Conservation (phyloP, 2,113 vertebrate species). For the Ailurus styani region DNA sequence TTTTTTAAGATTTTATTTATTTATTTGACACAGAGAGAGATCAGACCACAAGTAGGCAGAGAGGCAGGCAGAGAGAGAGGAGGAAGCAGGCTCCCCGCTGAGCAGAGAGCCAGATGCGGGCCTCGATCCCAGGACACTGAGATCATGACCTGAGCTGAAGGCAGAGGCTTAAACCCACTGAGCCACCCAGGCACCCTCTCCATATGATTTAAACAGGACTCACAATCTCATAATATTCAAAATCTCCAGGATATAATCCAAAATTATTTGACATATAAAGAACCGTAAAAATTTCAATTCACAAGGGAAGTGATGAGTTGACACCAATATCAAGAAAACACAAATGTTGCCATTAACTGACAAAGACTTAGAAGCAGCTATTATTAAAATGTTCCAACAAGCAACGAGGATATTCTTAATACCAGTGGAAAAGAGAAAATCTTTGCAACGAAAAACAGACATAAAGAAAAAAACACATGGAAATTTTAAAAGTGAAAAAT, state of each 20-base stretch:
- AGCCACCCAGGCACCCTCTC: no score
- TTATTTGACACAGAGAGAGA: no score
- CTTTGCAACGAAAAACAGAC: not conserved
- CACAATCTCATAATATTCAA: not conserved
- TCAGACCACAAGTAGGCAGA: no score
- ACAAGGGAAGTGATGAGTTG: not conserved
- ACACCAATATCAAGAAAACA: not conserved
- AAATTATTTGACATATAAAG: not conserved
- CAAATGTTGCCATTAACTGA: not conserved
- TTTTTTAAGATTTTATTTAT: no score
- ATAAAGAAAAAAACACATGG: not conserved
- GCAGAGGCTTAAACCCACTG: no score
- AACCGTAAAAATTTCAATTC: not conserved
- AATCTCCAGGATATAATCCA: not conserved
- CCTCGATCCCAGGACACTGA: no score
- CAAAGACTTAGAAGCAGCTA: not conserved
- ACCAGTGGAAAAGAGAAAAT: not conserved
- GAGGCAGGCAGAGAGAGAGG: no score
- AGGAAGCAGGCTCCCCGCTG: no score
- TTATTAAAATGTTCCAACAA: conserved; percentile 4
- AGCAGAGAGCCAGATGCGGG: no score
- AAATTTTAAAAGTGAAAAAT: not conserved
- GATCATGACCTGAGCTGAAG: no score
- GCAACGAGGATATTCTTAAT: not conserved
- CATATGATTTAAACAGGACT: not conserved